phyloP scores from a whole-genome alignment of 2,113 vertebrate genomes.

The Ornithorhynchus anatinus region DNA sequence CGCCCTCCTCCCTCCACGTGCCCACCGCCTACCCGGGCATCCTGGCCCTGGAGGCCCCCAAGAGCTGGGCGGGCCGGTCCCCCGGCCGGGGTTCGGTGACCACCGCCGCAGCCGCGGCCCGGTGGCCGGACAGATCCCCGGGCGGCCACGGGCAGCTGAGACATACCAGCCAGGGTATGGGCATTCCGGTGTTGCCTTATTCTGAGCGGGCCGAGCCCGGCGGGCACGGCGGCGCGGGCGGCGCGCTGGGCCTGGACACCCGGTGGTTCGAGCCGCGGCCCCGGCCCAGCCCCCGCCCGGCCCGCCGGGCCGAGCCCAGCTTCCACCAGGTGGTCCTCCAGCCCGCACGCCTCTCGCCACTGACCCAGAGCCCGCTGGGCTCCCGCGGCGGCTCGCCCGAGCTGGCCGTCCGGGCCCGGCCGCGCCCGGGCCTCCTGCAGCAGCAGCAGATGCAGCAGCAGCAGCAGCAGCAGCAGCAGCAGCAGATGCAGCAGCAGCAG shows the following conservation, averaged over 20 bases:
- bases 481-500: too few species aligned
- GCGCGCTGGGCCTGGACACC: constrained; percentile 93
- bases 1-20: constrained; percentile 87
- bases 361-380: constrained; percentile 96
- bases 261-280: constrained; percentile 94
- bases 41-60: constrained; percentile 92
- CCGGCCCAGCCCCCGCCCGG: constrained; percentile 93
- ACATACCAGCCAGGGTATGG: constrained; percentile 99
- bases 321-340: constrained; percentile 98
- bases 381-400: constrained; percentile 94
- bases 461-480: too few species aligned
- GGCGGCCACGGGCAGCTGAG: constrained; percentile 96
- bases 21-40: constrained; percentile 90
- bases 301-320: constrained; percentile 90
- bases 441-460: too few species aligned
- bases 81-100: constrained; percentile 82
- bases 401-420: constrained; percentile 90
- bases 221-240: constrained; percentile 87
- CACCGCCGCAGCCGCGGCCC: constrained; percentile 74
- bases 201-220: constrained; percentile 88
- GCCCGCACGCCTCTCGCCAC: constrained; percentile 95
- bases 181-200: constrained; percentile 99
- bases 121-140: constrained; percentile 95
- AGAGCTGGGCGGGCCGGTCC: constrained; percentile 88
- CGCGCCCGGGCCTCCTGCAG: constrained; percentile 89